Percentiles rank a stretch among this genome's conserved stretches.
phyloP scores from a whole-genome alignment of 1,140 invertebrate genomes.

The Drosophila insularis region DNA sequence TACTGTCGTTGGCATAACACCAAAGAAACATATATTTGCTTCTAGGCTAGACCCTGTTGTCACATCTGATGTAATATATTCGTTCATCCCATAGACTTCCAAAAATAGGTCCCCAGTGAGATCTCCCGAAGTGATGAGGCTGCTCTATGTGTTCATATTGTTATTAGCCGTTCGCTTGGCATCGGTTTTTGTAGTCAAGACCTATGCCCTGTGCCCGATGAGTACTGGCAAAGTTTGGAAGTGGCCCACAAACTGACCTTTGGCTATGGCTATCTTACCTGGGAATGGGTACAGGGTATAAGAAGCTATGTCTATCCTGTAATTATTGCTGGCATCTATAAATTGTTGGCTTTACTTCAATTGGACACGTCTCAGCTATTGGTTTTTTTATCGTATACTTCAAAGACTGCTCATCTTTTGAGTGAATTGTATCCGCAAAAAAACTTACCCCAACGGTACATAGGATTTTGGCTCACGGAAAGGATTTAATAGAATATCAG shows the following conservation, averaged over 20 bases:
- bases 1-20: too few relatives aligned
- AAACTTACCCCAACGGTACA: too few relatives aligned
- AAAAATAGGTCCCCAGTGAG: not conserved
- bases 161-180: constrained; percentile 86
- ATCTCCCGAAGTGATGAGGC: constrained; percentile 62
- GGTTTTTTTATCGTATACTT: constrained; percentile 87
- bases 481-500: too few relatives aligned
- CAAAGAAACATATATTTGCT: too few relatives aligned
- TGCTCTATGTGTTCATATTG: constrained; percentile 83
- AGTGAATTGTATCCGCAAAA: too few relatives aligned
- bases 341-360: constrained; percentile 85
- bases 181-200: constrained; percentile 89
- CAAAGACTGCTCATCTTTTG: too few relatives aligned
- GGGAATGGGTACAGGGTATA: constrained; percentile 94
- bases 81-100: constrained; percentile 14
- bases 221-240: constrained; percentile 96
- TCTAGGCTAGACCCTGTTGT: too few relatives aligned
- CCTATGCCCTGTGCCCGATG: constrained; percentile 95
- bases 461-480: too few relatives aligned
- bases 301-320: constrained; percentile 92
- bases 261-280: constrained; percentile 94
- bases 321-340: constrained; percentile 87
- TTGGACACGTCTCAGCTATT: constrained; percentile 86
- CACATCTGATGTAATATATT: too few relatives aligned
- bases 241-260: constrained; percentile 93